A percentile compares a stretch with the other conserved stretches of the same genome.
Evolutionary conservation across 2,797 vertebrate species (phyloP).

Genomic region (Rhynchotus rufescens): DNA sequence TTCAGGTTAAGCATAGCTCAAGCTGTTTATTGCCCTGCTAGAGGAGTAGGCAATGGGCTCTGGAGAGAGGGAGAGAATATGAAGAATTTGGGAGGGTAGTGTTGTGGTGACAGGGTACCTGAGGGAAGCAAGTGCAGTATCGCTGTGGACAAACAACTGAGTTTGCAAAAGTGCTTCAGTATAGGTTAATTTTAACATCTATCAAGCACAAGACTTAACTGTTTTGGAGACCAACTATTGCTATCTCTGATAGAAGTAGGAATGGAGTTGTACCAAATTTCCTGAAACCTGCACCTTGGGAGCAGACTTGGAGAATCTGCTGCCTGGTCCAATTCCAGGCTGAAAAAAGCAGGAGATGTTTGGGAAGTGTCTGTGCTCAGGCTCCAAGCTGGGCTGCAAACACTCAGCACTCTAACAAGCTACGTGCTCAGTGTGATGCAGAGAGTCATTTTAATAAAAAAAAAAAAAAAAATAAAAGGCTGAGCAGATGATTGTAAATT

Average conservation of each 20-base stretch:
- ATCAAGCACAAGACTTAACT: not conserved
- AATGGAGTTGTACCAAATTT: not conserved
- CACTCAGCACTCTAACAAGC: not conserved
- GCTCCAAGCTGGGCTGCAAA: not conserved
- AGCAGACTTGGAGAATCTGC: not conserved
- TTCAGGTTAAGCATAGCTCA: not conserved
- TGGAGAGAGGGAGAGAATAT: not conserved
- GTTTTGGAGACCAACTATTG: no score
- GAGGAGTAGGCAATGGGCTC: no score
- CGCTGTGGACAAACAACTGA: not conserved
- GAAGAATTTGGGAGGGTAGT: not conserved
- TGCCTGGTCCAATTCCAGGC: not conserved
- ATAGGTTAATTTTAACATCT: not conserved
- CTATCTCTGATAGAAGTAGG: not conserved
- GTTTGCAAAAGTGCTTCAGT: not conserved
- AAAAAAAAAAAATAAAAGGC: no score
- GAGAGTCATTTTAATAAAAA: not conserved
- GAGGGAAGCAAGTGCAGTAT: not conserved
- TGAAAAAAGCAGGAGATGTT: not conserved
- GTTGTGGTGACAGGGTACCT: not conserved
- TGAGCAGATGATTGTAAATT: not conserved
- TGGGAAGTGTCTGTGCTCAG: not conserved
- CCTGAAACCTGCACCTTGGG: not conserved
- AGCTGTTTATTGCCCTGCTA: not conserved
- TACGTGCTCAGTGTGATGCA: rapidly evolving